phyloP scores from a whole-genome alignment of 2,113 vertebrate species.

The Aphyosemion australe region DNA sequence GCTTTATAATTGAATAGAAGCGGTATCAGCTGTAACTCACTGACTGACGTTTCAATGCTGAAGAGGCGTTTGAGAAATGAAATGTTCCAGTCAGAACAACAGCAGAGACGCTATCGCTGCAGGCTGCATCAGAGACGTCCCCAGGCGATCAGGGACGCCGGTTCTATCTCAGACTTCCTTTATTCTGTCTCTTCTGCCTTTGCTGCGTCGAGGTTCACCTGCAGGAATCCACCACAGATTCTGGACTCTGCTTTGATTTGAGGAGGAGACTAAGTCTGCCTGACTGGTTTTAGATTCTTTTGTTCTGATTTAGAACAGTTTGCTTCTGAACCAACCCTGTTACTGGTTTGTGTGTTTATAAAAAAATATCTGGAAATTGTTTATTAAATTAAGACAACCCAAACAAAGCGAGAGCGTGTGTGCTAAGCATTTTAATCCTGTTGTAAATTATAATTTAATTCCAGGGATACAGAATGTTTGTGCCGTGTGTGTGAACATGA shows the following conservation, averaged over 20 bases:
- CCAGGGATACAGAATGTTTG: constrained; percentile 2
- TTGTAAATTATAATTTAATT: constrained; percentile 26
- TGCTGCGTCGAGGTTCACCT: neutral
- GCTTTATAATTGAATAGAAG: neutral
- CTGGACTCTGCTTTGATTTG: constrained; percentile 14
- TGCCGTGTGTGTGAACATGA: neutral
- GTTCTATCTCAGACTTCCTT: constrained; percentile 22
- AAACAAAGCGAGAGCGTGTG: constrained; percentile 12
- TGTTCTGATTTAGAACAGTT: constrained; percentile 9
- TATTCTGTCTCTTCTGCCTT: constrained; percentile 2
- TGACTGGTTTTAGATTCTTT: constrained; percentile 10
- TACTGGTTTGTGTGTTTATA: neutral
- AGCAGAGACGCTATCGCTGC: constrained; percentile 37
- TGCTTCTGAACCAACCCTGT: neutral
- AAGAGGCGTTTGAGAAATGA: constrained; percentile 3
- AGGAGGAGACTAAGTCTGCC: neutral
- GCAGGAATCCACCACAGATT: constrained; percentile 15
- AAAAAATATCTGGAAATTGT: neutral
- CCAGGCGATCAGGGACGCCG: neutral
- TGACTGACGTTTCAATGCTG: constrained; percentile 13
- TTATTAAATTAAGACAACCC: constrained; percentile 20
- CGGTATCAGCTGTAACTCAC: neutral
- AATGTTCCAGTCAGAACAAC: constrained; percentile 32
- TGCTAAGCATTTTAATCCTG: constrained; percentile 16
- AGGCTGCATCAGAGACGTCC: constrained; percentile 20